phyloP scores from a whole-genome alignment of 1,140 invertebrate species.

The Apolygus lucorum region DNA sequence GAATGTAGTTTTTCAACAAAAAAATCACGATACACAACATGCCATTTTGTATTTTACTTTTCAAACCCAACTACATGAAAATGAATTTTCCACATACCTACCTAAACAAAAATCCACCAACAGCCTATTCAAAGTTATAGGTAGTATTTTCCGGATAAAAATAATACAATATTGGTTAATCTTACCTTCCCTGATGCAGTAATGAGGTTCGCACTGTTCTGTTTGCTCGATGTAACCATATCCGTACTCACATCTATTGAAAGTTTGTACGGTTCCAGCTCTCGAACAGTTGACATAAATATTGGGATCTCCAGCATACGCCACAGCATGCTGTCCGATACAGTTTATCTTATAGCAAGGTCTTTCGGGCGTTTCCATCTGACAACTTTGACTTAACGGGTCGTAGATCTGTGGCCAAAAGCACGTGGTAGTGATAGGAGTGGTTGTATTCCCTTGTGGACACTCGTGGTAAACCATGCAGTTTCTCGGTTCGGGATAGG shows the following conservation, averaged over 20 bases:
- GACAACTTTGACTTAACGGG: slow-evolving; percentile 2
- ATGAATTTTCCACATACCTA: too few species aligned
- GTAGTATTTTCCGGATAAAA: too few species aligned
- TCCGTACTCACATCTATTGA: not conserved
- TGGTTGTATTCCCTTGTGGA: not conserved
- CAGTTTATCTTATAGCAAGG: not conserved
- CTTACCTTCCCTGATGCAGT: not conserved
- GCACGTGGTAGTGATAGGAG: not conserved
- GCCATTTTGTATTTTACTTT: too few species aligned
- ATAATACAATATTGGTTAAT: too few species aligned
- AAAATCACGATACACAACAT: too few species aligned
- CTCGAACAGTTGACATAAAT: not conserved
- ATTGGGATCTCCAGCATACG: not conserved
- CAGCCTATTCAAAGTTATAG: too few species aligned
- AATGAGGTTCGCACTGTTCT: not conserved
- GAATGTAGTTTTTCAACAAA: too few species aligned
- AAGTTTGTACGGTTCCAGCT: not conserved
- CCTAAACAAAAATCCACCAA: too few species aligned
- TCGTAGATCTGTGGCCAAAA: not conserved
- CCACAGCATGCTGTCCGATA: not conserved
- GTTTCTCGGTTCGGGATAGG: not conserved
- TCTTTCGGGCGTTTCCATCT: not conserved
- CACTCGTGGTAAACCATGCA: not conserved
- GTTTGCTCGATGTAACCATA: not conserved
- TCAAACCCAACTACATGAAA: too few species aligned